These are phyloP conservation scores for Psettodes erumei DNA, from an alignment of 2,113 vertebrate genomes.

Conservation along the genomic window DNA sequence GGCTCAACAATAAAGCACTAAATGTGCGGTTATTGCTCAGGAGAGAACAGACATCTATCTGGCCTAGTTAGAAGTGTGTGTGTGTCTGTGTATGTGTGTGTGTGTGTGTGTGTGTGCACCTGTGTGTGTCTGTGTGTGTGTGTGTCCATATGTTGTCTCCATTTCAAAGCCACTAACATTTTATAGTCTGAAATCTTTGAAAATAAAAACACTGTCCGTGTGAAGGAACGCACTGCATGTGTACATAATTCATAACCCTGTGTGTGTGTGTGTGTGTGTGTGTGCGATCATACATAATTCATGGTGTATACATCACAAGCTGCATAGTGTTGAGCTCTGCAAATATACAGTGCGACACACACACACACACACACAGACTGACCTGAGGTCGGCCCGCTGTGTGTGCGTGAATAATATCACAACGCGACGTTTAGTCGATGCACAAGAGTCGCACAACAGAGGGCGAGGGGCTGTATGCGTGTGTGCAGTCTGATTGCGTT, in stretches of 20 bases:
- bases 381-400: conserved; percentile 6
- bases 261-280: background rate
- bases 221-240: background rate
- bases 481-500: too few relatives aligned
- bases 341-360: conserved; percentile 12
- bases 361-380: conserved; percentile 9
- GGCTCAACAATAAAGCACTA: conserved; percentile 48
- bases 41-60: conserved; percentile 13
- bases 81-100: background rate
- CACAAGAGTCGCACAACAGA: too few relatives aligned
- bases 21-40: conserved; percentile 39
- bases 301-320: conserved; percentile 43
- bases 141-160: background rate
- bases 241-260: conserved; percentile 38
- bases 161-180: background rate
- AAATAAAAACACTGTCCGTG: background rate
- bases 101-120: background rate
- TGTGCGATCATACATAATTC: conserved; percentile 45
- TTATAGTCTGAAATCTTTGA: background rate
- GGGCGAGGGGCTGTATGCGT: too few relatives aligned
- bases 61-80: background rate
- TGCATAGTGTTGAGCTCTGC: conserved; percentile 34
- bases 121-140: background rate
- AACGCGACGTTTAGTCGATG: too few relatives aligned
- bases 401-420: conserved; percentile 34